Conservation (phyloP, 1,140 invertebrate genomes). For the Hormaphis cornu region DNA sequence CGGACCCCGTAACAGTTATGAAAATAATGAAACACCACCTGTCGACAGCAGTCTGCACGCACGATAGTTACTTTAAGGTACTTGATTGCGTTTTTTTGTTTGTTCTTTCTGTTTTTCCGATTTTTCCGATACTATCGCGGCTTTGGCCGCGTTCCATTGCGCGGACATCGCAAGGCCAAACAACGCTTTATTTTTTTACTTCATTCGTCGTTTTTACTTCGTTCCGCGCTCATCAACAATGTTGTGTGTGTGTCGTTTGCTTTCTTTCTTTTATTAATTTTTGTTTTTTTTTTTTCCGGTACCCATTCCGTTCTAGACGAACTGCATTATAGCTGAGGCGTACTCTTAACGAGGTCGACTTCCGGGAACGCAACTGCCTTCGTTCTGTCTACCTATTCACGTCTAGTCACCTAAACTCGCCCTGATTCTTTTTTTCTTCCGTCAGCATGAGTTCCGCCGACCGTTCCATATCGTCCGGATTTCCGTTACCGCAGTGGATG, state of each 20-base stretch:
- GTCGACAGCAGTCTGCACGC: neutral
- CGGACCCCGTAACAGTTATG: neutral
- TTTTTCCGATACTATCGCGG: no score
- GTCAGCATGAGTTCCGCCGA: constrained; percentile 27
- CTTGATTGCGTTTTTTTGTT: no score
- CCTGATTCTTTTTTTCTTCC: no score
- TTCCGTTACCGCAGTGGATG: constrained; percentile 52
- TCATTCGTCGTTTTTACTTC: no score
- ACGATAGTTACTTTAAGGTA: neutral
- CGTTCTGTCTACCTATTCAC: neutral
- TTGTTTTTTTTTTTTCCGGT: neutral
- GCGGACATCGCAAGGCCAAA: neutral
- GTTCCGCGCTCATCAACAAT: no score
- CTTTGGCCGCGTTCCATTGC: neutral
- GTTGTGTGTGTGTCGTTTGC: no score
- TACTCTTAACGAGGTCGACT: constrained; percentile 9
- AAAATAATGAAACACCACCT: neutral
- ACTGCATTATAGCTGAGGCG: constrained; percentile 15
- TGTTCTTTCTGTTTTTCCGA: neutral
- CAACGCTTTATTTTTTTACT: no score
- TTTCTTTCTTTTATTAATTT: neutral
- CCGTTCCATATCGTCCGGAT: constrained; percentile 40
- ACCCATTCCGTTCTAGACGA: neutral
- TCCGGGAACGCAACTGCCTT: neutral
- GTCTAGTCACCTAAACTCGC: constrained; percentile 18